Percentiles rank a stretch among this genome's conserved stretches.
phyloP scores from a whole-genome alignment of 2,888 invertebrate genomes.

The Agrypnus murinus region DNA sequence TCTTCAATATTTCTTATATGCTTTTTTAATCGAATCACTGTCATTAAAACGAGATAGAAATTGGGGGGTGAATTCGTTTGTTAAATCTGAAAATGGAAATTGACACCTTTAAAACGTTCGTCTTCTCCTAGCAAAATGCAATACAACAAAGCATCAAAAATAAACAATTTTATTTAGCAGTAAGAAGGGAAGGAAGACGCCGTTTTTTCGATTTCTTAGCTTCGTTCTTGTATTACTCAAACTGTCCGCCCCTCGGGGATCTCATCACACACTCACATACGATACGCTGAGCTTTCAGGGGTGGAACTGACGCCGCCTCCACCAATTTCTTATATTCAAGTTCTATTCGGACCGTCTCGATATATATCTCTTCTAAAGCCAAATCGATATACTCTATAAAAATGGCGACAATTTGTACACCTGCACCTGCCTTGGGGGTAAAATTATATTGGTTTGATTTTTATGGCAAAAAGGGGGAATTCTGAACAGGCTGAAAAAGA shows the following conservation, averaged over 20 bases:
- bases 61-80: not conserved
- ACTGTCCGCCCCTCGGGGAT: slow-evolving; percentile 67
- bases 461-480: too few species aligned
- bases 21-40: slow-evolving; percentile 1
- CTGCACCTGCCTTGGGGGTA: slow-evolving; percentile 19
- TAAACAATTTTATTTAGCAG: slow-evolving; percentile 11
- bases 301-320: slow-evolving; percentile 65
- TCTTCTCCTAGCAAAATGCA: too few species aligned
- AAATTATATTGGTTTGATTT: not conserved
- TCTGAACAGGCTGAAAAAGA: too few species aligned
- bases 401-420: slow-evolving; percentile 62
- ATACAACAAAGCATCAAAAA: not conserved
- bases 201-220: slow-evolving; percentile 39
- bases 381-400: slow-evolving; percentile 68
- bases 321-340: slow-evolving; percentile 55
- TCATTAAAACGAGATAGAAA: slow-evolving; percentile 13
- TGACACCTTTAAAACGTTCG: too few species aligned
- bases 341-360: slow-evolving; percentile 65
- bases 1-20: slow-evolving; percentile 1
- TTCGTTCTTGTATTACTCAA: slow-evolving; percentile 55
- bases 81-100: slow-evolving; percentile 8
- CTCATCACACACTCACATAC: slow-evolving; percentile 70
- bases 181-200: not conserved
- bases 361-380: slow-evolving; percentile 66
- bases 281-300: slow-evolving; percentile 66